Conservation (phyloP, 2,888 invertebrate species). For the Eumacrocentrus americanus region DNA sequence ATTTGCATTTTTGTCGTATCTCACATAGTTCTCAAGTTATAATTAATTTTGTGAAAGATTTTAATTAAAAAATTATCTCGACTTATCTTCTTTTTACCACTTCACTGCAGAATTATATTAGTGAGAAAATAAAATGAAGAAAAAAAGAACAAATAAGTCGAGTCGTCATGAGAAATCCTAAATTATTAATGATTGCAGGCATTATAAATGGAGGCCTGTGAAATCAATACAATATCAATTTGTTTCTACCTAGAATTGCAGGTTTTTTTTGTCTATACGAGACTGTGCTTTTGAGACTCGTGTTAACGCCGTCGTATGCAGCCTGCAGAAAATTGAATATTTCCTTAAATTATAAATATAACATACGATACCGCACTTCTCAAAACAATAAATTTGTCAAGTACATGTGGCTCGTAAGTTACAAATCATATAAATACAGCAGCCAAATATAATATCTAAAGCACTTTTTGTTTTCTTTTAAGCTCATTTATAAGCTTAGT, state of each 20-base stretch:
- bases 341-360: conserved; percentile 13
- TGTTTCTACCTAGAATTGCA: conserved; percentile 34
- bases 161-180: conserved; percentile 6
- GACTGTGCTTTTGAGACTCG: conserved; percentile 16
- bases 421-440: conserved; percentile 32
- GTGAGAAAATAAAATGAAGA: no score
- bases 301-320: conserved; percentile 4
- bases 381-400: conserved; percentile 25
- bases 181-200: conserved; percentile 9
- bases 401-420: conserved; percentile 38
- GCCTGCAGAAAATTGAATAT: conserved; percentile 9
- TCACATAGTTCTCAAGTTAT: no score
- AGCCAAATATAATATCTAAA: conserved; percentile 14
- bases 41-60: no score
- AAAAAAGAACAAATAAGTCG: no score
- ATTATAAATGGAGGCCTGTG: conserved; percentile 2
- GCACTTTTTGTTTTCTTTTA: conserved; percentile 16
- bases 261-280: no score
- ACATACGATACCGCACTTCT: conserved; percentile 24
- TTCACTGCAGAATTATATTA: no score
- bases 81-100: no score
- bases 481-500: background rate
- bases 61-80: no score
- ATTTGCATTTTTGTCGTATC: no score
- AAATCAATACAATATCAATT: conserved; percentile 27